Conservation (phyloP, 2,888 invertebrate species). For the Meiosimyza decipiens region DNA sequence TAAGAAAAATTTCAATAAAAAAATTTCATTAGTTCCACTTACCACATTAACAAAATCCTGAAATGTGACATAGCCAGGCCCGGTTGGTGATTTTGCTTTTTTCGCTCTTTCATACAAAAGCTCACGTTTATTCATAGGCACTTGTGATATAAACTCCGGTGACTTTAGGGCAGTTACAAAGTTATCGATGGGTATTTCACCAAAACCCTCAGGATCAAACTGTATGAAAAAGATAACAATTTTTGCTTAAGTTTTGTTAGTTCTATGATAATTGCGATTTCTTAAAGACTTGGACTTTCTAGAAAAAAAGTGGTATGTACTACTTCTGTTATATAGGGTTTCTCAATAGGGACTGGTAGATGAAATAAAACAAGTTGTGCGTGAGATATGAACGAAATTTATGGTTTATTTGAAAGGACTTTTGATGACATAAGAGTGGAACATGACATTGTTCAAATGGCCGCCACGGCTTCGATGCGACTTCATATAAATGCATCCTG, state of each 20-base stretch:
- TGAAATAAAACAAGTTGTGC: no score
- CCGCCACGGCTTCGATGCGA: no score
- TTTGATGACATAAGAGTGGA: no score
- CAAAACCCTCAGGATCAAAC: conserved; percentile 94
- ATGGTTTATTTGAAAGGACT: no score
- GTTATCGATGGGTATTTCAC: conserved; percentile 89
- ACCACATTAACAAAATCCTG: conserved; percentile 96
- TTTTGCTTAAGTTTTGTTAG: neutral
- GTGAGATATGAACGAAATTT: no score
- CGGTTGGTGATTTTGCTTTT: conserved; percentile 71
- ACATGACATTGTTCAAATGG: no score
- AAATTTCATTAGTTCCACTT: conserved; percentile 68
- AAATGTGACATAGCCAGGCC: conserved; percentile 82
- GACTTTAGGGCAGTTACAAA: conserved; percentile 81
- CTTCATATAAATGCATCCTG: no score
- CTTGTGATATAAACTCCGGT: conserved; percentile 80
- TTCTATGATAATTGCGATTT: neutral
- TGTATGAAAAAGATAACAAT: conserved; percentile 56
- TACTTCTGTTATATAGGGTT: no score
- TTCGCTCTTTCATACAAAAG: conserved; percentile 79
- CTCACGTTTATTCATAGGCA: conserved; percentile 80
- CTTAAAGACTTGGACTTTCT: neutral
- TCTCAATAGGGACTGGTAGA: no score
- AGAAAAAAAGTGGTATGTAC: neutral
- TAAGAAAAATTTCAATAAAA: no score